A percentile compares a stretch with the other conserved stretches of the same genome.
phyloP scores from a whole-genome alignment of 2,888 invertebrate species.

The Pharmacophagus antenor region DNA sequence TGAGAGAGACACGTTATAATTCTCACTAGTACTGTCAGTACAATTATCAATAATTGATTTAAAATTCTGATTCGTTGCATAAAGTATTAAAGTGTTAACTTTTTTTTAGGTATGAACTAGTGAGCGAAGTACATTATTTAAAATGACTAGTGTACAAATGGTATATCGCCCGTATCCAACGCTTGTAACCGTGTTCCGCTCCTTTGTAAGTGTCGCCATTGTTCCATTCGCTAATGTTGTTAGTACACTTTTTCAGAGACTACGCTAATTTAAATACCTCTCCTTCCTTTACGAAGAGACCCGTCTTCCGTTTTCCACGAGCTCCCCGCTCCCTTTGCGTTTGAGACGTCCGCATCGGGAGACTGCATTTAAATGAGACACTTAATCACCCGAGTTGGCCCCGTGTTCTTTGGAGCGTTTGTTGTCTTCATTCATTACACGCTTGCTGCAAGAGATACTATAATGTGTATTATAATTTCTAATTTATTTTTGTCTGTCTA shows the following conservation, averaged over 20 bases:
- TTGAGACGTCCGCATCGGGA: conserved; percentile 73
- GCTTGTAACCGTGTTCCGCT: conserved; percentile 57
- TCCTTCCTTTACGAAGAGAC: conserved; percentile 75
- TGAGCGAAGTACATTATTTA: background rate
- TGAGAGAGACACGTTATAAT: no score
- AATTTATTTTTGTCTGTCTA: conserved; percentile 33
- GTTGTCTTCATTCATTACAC: conserved; percentile 73
- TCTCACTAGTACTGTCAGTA: background rate
- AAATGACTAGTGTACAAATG: background rate
- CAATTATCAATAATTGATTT: background rate
- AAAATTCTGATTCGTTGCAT: background rate
- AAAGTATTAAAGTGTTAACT: background rate
- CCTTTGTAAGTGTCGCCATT: conserved; percentile 71
- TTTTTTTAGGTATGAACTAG: background rate
- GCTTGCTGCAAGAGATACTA: conserved; percentile 31
- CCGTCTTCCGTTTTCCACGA: conserved; percentile 78
- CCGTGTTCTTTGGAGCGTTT: conserved; percentile 71
- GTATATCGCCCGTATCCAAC: conserved; percentile 30
- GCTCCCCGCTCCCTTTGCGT: conserved; percentile 72
- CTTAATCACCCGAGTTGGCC: conserved; percentile 77
- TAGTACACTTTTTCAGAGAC: conserved; percentile 79
- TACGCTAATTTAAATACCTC: conserved; percentile 80
- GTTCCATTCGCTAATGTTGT: conserved; percentile 78
- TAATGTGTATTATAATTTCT: conserved; percentile 39
- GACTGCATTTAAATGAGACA: conserved; percentile 81